Percentiles rank a stretch among this genome's conserved stretches.
Evolutionary conservation across 2,797 vertebrate genomes (phyloP).

Genomic region (Centroberyx gerrardi): DNA sequence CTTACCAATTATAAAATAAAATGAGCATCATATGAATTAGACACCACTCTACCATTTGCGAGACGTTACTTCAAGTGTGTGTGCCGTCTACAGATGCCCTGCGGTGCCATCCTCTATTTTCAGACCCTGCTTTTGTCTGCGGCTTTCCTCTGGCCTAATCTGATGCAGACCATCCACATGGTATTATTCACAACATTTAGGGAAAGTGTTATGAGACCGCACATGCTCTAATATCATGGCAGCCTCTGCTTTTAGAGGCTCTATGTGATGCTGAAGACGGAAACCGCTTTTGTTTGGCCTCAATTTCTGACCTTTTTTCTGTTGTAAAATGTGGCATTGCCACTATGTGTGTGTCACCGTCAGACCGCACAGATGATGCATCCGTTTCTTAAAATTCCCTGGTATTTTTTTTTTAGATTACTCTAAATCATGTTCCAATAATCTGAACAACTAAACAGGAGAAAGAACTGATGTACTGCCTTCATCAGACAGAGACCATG

Average conservation of each 20-base stretch:
- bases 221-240: background rate
- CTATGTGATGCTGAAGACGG: background rate
- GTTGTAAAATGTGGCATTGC: background rate
- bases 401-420: too few species aligned
- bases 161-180: conserved; percentile 5
- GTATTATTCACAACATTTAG: conserved; percentile 3
- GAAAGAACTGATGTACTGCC: too few species aligned
- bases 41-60: background rate
- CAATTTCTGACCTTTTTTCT: background rate
- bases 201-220: background rate
- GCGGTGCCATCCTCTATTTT: conserved; percentile 6
- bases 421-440: too few species aligned
- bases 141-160: conserved; percentile 9
- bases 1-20: background rate
- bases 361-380: background rate
- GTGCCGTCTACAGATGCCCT: background rate
- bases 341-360: background rate
- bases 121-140: background rate
- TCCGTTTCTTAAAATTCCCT: too few species aligned
- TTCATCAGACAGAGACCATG: too few species aligned
- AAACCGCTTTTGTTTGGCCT: background rate
- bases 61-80: background rate
- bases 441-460: too few species aligned
- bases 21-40: background rate
- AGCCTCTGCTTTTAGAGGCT: background rate